Evolutionary conservation across 2,888 invertebrate species (phyloP), one percentile per base, ranked within the genome.

Genomic region (Stictocephala bisonia): DNA sequence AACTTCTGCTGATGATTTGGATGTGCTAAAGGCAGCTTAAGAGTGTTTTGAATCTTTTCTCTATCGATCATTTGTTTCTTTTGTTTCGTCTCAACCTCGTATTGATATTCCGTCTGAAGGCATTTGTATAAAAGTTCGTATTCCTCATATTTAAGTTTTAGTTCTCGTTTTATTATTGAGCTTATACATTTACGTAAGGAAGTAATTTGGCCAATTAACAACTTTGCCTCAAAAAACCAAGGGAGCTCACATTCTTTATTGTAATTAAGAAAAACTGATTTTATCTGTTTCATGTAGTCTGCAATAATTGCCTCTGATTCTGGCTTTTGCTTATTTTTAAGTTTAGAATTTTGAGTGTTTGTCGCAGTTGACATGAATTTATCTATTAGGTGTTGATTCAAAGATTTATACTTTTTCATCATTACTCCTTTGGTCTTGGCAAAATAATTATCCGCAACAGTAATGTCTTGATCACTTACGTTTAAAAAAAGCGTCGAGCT

Each of bases 1-100:
- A 60, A 40, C 13, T 35, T 60, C 13, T 60, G 18, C 22, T 60
- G 60, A 22, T 60, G 22, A n/a, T n/a, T 35, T 35, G 60, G 60
- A 60, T 60, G 60, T 1, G 60, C 60, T 13, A 60, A 20, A 2
- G 60, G 40, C 4, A 60, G 15, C 6, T 22, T 2, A 27, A 60
- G 13, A 13, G 35, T 22, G 9, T 60, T 60, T 29, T 40, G 18
- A 22, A 60, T 13, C 13, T 20, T 35, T 6, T 31, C 31, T 7
- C 27, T 15, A 22, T 31, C 40, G 22, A 13, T 35, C 4, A 22
- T 35, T 13, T 20, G 35, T 40, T 60, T 31, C 2, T 2, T 35
- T 11, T 18, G 2, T 11, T 18, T 20, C 22, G 31, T 11, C 6
- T 13, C 3, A 1, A 13, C 35, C 11, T 3, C 22, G 35, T 1